phyloP scores from a whole-genome alignment of 2,113 vertebrate genomes.

The Plotosus lineatus region DNA sequence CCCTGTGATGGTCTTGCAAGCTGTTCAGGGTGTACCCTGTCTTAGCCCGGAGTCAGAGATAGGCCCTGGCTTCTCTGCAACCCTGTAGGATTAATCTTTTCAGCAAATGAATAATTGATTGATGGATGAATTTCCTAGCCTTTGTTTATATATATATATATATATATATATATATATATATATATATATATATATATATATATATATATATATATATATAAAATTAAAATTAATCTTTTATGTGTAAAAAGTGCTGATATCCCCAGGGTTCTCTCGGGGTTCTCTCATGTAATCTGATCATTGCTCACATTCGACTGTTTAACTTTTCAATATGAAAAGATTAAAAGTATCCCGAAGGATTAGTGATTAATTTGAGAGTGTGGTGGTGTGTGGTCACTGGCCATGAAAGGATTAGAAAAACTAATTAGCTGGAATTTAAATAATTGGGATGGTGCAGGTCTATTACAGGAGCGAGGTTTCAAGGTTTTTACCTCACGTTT shows the following conservation, averaged over 20 bases:
- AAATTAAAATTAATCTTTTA: not conserved
- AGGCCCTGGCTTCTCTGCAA: no score
- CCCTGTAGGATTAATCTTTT: no score
- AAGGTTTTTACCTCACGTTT: slow-evolving; percentile 54
- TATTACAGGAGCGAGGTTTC: slow-evolving; percentile 59
- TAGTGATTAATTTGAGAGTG: slow-evolving; percentile 85
- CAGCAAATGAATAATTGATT: no score
- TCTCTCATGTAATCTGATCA: slow-evolving; percentile 79
- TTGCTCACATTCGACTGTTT: slow-evolving; percentile 91
- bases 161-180: no score
- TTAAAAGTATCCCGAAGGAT: slow-evolving; percentile 92
- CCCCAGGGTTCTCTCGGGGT: slow-evolving; percentile 46
- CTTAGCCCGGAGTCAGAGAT: no score
- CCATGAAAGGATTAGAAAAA: slow-evolving; percentile 89
- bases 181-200: no score
- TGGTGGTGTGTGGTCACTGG: slow-evolving; percentile 83
- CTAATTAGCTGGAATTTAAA: slow-evolving; percentile 79
- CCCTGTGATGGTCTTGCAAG: no score
- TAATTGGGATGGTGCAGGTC: slow-evolving; percentile 65
- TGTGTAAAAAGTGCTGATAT: not conserved
- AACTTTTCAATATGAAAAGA: slow-evolving; percentile 95
- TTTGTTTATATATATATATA: no score
- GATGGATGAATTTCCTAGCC: no score
- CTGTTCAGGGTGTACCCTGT: no score
- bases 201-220: no score